A percentile compares a stretch with the other conserved stretches of the same genome.
Evolutionary conservation across 2,113 vertebrate genomes (phyloP).

Genomic region (Columba livia): DNA sequence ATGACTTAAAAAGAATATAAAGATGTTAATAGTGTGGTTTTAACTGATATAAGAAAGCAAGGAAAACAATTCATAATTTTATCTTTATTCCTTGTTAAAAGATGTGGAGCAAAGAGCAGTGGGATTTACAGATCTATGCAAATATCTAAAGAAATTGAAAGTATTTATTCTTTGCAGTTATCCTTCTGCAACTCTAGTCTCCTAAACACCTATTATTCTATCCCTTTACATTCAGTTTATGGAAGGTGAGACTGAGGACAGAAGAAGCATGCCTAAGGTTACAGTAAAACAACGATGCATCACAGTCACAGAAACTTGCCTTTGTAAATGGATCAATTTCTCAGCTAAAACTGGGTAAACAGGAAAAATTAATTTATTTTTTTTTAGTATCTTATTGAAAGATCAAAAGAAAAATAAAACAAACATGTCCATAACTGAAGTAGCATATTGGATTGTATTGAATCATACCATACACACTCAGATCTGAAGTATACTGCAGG

Average conservation of each 20-base stretch:
- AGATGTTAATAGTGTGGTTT: background rate
- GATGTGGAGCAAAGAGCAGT: background rate
- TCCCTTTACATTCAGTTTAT: background rate
- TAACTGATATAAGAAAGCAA: background rate
- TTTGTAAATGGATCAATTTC: conserved; percentile 4
- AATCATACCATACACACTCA: background rate
- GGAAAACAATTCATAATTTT: background rate
- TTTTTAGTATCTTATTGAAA: background rate
- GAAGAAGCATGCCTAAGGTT: background rate
- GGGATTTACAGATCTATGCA: background rate
- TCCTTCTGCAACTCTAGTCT: background rate
- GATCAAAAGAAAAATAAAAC: background rate
- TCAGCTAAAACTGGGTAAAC: background rate
- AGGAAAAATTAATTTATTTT: background rate
- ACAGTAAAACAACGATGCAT: background rate
- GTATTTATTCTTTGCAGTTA: background rate
- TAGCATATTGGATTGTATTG: background rate
- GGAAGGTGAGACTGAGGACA: background rate
- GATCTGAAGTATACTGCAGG: background rate
- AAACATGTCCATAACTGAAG: background rate
- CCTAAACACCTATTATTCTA: background rate
- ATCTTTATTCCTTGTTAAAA: background rate
- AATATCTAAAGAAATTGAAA: background rate
- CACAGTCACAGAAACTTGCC: background rate
- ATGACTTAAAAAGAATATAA: background rate